Evolutionary conservation across 1,140 invertebrate genomes (phyloP), one percentile per base, ranked within the genome.

Genomic region (Bathynomus jamesi): DNA sequence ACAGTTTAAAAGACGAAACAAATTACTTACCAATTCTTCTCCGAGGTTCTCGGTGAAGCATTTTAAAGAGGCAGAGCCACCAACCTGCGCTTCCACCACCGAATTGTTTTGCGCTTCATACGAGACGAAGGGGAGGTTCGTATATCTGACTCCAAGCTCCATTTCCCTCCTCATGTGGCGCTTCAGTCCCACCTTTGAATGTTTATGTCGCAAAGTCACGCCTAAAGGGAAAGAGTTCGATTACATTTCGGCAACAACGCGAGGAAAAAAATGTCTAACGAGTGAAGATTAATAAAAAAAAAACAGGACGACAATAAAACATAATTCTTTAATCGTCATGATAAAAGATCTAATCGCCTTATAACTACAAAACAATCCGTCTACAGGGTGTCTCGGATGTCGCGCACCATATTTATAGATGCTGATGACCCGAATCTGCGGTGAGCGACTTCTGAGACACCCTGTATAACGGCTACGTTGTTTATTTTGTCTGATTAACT

Each of bases 71-170:
- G 67, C 67, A 5, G 67, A 61, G 17, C 67, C 67, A 25, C 67
- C 67, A 11, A 69, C 46, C 30, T 69, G 67, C 4, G 67, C 67
- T n/a, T 60, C 67, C 1, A 69, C 67, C 13, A 61, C 31, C 2
- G 67, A 69, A 53, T 69, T 69, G 46, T 69, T 69, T 30, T 69
- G 67, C 0, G 67, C 67, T 28, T 69, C 67, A 28, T 46, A 61
- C 11, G 67, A 61, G 28, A 69, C 61, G 21, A 53, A 61, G 29
- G 67, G 32, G n/a, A 69, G 61, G 30, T 69, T 69, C n/a, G 67
- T 60, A 46, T 69, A 46, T 0, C 67, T 25, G 67, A 46, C 46
- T 3, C 67, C 46, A n/a, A 28, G 31, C 7, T 46, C 67, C 67
- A 69, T 28, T 29, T 69, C 67, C 61, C 67, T 69, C 17, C 67